Evolutionary conservation across 2,888 invertebrate species (phyloP), one percentile per base, ranked within the genome.

Genomic region (Cephus sareptanus): DNA sequence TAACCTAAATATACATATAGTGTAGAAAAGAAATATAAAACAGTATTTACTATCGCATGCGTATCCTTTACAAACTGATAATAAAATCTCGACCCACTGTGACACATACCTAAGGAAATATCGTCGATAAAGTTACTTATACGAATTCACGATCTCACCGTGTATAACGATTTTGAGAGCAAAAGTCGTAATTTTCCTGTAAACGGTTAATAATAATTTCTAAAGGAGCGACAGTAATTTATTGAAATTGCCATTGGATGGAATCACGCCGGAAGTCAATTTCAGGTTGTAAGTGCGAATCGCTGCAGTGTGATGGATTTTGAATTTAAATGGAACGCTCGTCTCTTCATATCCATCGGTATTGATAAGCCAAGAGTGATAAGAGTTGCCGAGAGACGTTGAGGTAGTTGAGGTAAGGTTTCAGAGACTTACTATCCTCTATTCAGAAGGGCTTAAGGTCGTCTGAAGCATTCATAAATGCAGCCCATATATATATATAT

Each of bases 381-480:
- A 56, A 56, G 56, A 23, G 56, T 56, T 23, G 56, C 0, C 23
- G 56, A 56, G 56, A 56, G 56, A 56, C 56, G 56, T 56, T 56
- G 56, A 56, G 40, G 40, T 40, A 40, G 70, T 68, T 68, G 35
- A 75, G 35, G 35, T 30, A 34, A 68, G 34, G 31, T 70, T 68
- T 74, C 33, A 34, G 76, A 76, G 79, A 80, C 77, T 78, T 79
- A 76, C 74, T 74, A 68, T 70, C 74, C 79, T 75, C 83, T 83
- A 85, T 85, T 84, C 85, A 83, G 37, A 69, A 69, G 56, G 80
- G 83, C 83, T 85, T 82, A 83, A 80, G 81, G 76, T 76, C 81
- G 76, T 83, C 83, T 83, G 78, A 78, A 84, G 82, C 79, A 78
- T 80, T 82, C 81, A 76, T 78, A 80, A 85, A 80, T 80, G 81